A percentile compares a stretch with the other conserved stretches of the same genome.
These are phyloP conservation scores for Drosophila parabipectinata DNA, from an alignment of 1,140 invertebrate species.

Conservation along the genomic window DNA sequence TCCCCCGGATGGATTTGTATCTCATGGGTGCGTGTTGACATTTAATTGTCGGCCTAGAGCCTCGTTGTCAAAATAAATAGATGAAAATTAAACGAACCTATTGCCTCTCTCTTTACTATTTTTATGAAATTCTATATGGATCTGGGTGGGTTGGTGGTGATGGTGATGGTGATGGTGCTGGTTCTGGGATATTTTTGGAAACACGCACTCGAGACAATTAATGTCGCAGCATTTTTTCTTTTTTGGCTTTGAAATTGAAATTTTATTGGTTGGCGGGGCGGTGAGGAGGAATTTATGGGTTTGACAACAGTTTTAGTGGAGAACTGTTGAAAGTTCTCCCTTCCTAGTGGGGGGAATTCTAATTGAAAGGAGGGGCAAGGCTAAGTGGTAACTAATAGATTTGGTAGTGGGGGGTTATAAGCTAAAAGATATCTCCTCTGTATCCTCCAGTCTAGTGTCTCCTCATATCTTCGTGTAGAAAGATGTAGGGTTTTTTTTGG, in stretches of 20 bases:
- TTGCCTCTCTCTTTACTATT: constrained; percentile 45
- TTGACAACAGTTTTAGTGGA: constrained; percentile 49
- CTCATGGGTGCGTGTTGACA: constrained; percentile 70
- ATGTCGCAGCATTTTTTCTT: constrained; percentile 65
- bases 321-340: constrained; percentile 21
- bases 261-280: constrained; percentile 58
- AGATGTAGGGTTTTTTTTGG: constrained; percentile 22
- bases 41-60: constrained; percentile 70
- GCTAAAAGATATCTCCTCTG: not conserved
- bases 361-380: not conserved
- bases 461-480: constrained; percentile 13
- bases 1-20: constrained; percentile 31
- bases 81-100: constrained; percentile 76
- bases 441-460: constrained; percentile 8
- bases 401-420: not conserved
- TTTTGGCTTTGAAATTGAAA: constrained; percentile 67
- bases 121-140: constrained; percentile 53
- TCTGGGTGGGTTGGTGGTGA: not conserved
- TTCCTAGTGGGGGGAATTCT: not conserved
- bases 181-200: constrained; percentile 59
- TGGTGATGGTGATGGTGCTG: constrained; percentile 1
- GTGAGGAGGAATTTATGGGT: constrained; percentile 30
- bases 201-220: constrained; percentile 66
- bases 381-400: not conserved
- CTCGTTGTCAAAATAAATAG: constrained; percentile 79